Conservation (phyloP, 2,113 vertebrate genomes). For the Semicossyphus pulcher region DNA sequence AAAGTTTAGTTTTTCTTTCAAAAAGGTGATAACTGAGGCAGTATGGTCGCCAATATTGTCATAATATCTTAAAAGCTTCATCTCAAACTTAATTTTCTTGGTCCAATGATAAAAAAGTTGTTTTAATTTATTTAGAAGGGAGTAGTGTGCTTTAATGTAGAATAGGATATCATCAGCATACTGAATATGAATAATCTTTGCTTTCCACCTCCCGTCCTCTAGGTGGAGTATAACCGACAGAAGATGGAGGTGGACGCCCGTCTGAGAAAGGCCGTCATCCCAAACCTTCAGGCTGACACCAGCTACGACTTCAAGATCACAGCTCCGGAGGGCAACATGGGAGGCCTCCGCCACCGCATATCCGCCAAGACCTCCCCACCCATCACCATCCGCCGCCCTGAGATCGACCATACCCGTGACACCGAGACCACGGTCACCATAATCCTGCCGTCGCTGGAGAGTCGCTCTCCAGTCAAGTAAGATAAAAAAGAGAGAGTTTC, state of each 20-base stretch:
- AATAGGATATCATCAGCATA: constrained; percentile 2
- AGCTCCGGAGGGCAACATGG: constrained; percentile 91
- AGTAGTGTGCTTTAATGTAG: background rate
- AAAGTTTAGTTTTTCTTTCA: too few relatives aligned
- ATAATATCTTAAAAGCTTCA: too few relatives aligned
- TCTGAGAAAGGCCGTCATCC: constrained; percentile 93
- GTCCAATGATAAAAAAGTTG: too few relatives aligned
- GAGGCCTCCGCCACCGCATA: constrained; percentile 94
- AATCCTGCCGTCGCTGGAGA: constrained; percentile 90
- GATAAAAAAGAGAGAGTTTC: constrained; percentile 30
- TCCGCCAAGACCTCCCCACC: constrained; percentile 92
- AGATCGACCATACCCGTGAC: constrained; percentile 89
- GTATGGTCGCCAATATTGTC: too few relatives aligned
- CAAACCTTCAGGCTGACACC: constrained; percentile 91
- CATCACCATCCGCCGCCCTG: constrained; percentile 88
- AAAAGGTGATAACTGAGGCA: too few relatives aligned
- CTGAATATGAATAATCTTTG: background rate
- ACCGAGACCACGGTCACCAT: constrained; percentile 90
- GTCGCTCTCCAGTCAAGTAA: constrained; percentile 89
- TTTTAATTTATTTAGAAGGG: background rate
- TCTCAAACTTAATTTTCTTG: too few relatives aligned
- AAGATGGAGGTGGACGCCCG: constrained; percentile 93
- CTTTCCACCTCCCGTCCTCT: background rate
- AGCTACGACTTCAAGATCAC: constrained; percentile 96
- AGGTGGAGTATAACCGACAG: constrained; percentile 95